Conservation (phyloP, 2,797 vertebrate genomes). For the Anolis apletophallus region DNA sequence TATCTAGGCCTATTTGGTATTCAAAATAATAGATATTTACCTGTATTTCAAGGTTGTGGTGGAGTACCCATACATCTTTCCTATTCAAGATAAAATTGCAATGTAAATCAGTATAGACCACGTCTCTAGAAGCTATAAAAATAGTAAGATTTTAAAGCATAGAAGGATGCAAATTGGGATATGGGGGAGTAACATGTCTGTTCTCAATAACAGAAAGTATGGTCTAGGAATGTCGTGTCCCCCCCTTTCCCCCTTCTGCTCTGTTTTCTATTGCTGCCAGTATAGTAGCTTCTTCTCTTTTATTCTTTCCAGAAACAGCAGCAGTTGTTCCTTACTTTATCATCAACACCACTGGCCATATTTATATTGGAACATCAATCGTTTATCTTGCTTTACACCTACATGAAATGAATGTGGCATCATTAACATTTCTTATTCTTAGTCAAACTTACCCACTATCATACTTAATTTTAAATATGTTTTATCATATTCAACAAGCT, state of each 20-base stretch:
- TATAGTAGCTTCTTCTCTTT: neutral
- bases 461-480: neutral
- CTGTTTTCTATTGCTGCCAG: neutral
- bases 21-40: neutral
- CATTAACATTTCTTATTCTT: neutral
- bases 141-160: too few species aligned
- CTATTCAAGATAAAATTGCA: neutral
- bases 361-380: neutral
- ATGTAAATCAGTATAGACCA: neutral
- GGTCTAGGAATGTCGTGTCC: fast-evolving
- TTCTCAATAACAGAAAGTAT: neutral
- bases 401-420: neutral
- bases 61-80: neutral
- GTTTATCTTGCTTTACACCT: neutral
- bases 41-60: neutral
- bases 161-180: neutral
- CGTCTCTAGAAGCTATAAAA: neutral
- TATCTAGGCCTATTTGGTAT: neutral
- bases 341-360: neutral
- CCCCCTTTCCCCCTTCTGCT: neutral
- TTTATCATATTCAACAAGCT: neutral
- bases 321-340: slow-evolving; percentile 10
- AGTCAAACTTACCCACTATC: neutral
- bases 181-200: neutral
- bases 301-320: neutral